Evolutionary conservation across 1,140 invertebrate genomes (phyloP).

Genomic region (Cotesia glomerata): DNA sequence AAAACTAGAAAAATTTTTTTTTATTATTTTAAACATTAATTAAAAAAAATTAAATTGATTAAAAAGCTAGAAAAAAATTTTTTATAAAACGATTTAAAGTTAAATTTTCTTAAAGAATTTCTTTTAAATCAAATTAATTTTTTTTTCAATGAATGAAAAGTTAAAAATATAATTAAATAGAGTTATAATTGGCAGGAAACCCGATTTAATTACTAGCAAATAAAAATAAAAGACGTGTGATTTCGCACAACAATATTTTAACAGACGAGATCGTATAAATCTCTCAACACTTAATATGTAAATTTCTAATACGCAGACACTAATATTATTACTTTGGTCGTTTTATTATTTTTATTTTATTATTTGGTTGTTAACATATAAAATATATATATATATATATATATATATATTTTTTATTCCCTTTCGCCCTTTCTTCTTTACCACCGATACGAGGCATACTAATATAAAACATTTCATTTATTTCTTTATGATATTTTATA

Average conservation of each 20-base stretch:
- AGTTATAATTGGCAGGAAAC: too few relatives aligned
- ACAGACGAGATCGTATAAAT: constrained; percentile 50
- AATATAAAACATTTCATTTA: constrained; percentile 24
- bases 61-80: too few relatives aligned
- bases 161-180: background rate
- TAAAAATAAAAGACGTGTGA: background rate
- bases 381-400: constrained; percentile 2
- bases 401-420: constrained; percentile 22
- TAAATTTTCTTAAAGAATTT: too few relatives aligned
- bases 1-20: too few relatives aligned
- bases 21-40: too few relatives aligned
- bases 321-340: constrained; percentile 9
- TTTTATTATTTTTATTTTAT: constrained; percentile 25
- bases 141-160: background rate
- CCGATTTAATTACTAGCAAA: too few relatives aligned
- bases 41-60: too few relatives aligned
- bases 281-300: constrained; percentile 63
- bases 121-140: too few relatives aligned
- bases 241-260: too few relatives aligned
- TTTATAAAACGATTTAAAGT: too few relatives aligned
- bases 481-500: background rate
- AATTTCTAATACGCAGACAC: constrained; percentile 43
- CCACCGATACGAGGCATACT: too few relatives aligned
- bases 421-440: constrained; percentile 14
- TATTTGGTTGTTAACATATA: constrained; percentile 18